Conservation (phyloP, 2,797 vertebrate species). For the Huso huso region DNA sequence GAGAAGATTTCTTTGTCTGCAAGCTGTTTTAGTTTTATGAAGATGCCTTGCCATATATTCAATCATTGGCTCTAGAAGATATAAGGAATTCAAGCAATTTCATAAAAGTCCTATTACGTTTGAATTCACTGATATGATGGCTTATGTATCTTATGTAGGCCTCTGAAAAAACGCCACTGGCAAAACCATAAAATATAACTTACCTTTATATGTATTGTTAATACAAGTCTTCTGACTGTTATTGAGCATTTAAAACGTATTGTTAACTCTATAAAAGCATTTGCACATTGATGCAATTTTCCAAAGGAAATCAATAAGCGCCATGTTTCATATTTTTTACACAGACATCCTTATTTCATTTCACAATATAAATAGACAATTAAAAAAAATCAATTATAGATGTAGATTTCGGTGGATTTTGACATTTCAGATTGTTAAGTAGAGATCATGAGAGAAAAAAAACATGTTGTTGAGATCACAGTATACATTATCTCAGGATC, state of each 20-base stretch:
- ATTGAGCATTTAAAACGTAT: conserved; percentile 31
- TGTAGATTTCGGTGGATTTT: too few species aligned
- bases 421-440: too few species aligned
- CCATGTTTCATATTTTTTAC: conserved; percentile 12
- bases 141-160: conserved; percentile 42
- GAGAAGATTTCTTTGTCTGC: conserved; percentile 8
- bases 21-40: conserved; percentile 14
- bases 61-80: conserved; percentile 26
- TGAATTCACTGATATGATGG: conserved; percentile 45
- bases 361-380: too few species aligned
- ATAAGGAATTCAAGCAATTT: conserved; percentile 43
- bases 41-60: conserved; percentile 35
- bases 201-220: conserved; percentile 34
- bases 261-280: conserved; percentile 33
- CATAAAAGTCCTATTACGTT: conserved; percentile 47
- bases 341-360: conserved; percentile 1
- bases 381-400: too few species aligned
- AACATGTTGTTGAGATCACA: too few species aligned
- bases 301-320: conserved; percentile 8
- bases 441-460: too few species aligned
- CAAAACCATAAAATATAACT: conserved; percentile 40
- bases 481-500: too few species aligned
- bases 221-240: conserved; percentile 35
- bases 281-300: conserved; percentile 28
- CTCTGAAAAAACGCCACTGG: conserved; percentile 40